These are phyloP conservation scores for Fundulus diaphanus DNA, from an alignment of 2,797 vertebrate genomes.

Conservation along the genomic window DNA sequence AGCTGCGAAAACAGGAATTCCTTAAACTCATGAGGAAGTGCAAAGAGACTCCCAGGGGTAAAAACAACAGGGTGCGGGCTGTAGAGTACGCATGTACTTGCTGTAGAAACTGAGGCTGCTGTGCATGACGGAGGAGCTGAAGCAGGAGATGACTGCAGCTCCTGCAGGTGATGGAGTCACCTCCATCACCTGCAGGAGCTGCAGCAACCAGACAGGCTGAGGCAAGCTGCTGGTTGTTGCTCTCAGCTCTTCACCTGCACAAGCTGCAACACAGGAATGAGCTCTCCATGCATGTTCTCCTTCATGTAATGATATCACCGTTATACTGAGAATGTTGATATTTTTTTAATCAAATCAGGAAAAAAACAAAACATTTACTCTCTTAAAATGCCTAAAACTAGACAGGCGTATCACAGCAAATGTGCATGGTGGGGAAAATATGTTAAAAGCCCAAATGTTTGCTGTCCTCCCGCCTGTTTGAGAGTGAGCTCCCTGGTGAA, in stretches of 20 bases:
- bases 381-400: background rate
- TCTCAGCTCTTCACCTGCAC: slow-evolving; percentile 89
- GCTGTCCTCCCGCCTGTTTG: too few relatives aligned
- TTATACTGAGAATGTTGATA: background rate
- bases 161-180: background rate
- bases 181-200: background rate
- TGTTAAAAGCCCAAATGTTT: too few relatives aligned
- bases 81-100: too few relatives aligned
- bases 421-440: too few relatives aligned
- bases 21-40: slow-evolving; percentile 63
- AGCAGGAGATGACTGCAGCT: background rate
- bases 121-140: too few relatives aligned
- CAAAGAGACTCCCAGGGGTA: slow-evolving; percentile 16
- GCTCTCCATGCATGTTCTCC: background rate
- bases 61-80: slow-evolving; percentile 9
- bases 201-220: slow-evolving; percentile 63
- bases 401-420: too few relatives aligned
- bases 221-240: slow-evolving; percentile 87
- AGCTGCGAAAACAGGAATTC: slow-evolving; percentile 33
- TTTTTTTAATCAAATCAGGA: background rate
- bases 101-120: too few relatives aligned
- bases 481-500: too few relatives aligned
- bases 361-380: background rate
- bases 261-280: slow-evolving; percentile 85
- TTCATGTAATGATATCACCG: background rate